These are phyloP conservation scores for Sminthurinus aureus DNA, from an alignment of 2,888 invertebrate species.

Conservation along the genomic window DNA sequence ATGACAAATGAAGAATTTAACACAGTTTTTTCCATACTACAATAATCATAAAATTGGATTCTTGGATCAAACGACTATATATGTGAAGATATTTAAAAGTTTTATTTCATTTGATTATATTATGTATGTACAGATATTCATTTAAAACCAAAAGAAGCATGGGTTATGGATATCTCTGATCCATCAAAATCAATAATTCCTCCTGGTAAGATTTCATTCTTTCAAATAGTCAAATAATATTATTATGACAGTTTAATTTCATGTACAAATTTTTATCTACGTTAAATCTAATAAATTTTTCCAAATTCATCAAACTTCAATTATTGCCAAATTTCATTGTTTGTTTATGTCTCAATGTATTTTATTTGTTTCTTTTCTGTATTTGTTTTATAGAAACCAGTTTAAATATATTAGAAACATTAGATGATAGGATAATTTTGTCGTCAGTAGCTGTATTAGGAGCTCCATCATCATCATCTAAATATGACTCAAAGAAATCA, in stretches of 20 bases:
- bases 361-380: no score
- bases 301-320: not conserved
- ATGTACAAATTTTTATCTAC: not conserved
- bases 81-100: not conserved
- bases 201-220: not conserved
- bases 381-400: slow-evolving; percentile 2
- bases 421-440: not conserved
- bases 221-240: no score
- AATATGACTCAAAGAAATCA: slow-evolving; percentile 3
- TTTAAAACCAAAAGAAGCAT: slow-evolving; percentile 62
- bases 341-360: not conserved
- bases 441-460: slow-evolving; percentile 6
- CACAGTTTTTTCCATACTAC: no score
- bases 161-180: slow-evolving; percentile 56
- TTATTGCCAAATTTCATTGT: not conserved
- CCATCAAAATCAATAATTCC: slow-evolving; percentile 17
- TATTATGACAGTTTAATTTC: no score
- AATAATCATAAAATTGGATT: no score
- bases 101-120: not conserved
- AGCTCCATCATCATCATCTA: not conserved
- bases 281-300: not conserved
- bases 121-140: slow-evolving; percentile 53
- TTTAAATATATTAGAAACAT: not conserved
- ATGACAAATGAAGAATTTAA: no score
- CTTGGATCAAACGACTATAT: no score